Evolutionary conservation across 2,113 vertebrate genomes (phyloP), one percentile per base, ranked within the genome.

Genomic region (Motacilla tschutschensis): DNA sequence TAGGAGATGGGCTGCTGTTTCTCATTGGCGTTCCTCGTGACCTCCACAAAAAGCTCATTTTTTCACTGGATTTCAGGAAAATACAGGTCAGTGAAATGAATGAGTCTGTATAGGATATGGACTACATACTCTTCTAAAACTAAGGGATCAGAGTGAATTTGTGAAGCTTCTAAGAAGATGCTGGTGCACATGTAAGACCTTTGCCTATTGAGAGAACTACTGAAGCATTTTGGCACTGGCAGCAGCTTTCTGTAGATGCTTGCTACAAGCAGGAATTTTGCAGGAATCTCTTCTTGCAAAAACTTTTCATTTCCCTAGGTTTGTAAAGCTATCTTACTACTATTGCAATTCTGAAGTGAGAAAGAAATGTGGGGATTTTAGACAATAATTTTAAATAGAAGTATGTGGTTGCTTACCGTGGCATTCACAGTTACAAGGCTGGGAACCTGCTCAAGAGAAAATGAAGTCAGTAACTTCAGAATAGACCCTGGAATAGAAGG

Each of bases 371-470:
- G 33, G 25, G 44, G 17, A 12, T 53, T 62, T 58, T 71, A 48
- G 44, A 19, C 19, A 62, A 29, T 9, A 12, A 38, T 44, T 72
- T 67, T 10, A 74, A 66, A 60, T 2, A 73, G 57, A 60, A 74
- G 5, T 2, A 24, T 22, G 14, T 12, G 9, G 10, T 74, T 67
- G 44, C 94, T 93, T 95, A 95, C 94, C 93, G 0, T 70, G 20
- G 48, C 22, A 0, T 74, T 65, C 76, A 48, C 79, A 0, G 12
- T 22, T 5, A 3, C 12, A 10, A 26, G 1, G 3, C 28, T 36
- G 44, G 43, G 16, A 66, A n/a, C 87, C 94, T 95, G 91, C 5
- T 11, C 7, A 18, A 85, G 87, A 94, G 60, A 93, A 75, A 83
- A 83, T 0, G 2, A 29, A 66, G 14, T 95, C 10, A 94, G 82